phyloP scores from a whole-genome alignment of 64 coral and sea anemone genomes.

The Montipora efflorescens region DNA sequence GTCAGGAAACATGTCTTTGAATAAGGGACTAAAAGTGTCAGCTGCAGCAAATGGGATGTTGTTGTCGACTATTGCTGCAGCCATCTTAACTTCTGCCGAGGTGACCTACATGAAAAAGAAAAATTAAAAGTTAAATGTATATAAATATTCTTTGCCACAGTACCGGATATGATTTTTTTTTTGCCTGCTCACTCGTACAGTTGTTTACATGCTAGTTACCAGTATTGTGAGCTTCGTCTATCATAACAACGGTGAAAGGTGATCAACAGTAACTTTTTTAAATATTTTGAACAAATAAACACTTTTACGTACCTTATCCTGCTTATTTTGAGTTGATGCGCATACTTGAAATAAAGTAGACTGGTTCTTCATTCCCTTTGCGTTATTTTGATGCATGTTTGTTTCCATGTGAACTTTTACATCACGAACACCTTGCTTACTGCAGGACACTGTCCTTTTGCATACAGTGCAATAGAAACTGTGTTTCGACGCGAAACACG shows the following conservation, averaged over 20 bases:
- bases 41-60: conserved; percentile 43
- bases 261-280: neutral
- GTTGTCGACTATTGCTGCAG: conserved; percentile 47
- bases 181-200: too few species aligned
- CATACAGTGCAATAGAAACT: conserved; percentile 38
- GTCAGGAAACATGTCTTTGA: conserved; percentile 38
- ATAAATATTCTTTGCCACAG: too few species aligned
- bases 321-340: conserved; percentile 34
- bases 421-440: conserved; percentile 63
- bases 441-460: conserved; percentile 54
- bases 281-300: neutral
- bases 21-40: conserved; percentile 31
- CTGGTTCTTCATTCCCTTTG: neutral
- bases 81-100: neutral
- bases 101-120: neutral
- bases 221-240: neutral
- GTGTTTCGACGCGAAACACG: neutral
- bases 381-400: conserved; percentile 26
- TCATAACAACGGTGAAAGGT: neutral
- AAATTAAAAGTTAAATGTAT: neutral
- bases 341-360: conserved; percentile 18
- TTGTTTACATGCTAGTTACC: neutral
- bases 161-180: too few species aligned
- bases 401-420: conserved; percentile 48
- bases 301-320: conserved; percentile 31